Evolutionary conservation across 1,140 invertebrate genomes (phyloP).

Genomic region (Leptestheria dahalacensis): DNA sequence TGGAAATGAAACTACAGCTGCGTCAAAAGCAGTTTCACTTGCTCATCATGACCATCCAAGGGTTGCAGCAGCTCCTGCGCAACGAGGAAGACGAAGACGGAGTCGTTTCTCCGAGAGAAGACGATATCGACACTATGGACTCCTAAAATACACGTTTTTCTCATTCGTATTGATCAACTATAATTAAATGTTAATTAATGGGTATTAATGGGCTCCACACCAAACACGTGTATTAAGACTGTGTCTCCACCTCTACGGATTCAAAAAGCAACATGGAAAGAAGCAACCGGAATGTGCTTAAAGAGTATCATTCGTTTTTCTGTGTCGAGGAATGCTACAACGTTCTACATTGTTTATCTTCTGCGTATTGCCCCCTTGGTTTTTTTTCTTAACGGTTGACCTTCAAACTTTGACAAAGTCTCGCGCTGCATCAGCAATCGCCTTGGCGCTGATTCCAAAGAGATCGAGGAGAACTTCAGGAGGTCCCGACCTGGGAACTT

Average conservation of each 20-base stretch:
- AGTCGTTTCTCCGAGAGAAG: not conserved
- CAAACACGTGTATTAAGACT: not conserved
- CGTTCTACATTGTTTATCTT: not conserved
- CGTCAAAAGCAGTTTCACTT: conserved; percentile 77
- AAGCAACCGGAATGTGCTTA: conserved; percentile 7
- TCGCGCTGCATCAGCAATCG: conserved; percentile 55
- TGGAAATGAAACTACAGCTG: conserved; percentile 61
- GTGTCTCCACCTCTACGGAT: not conserved
- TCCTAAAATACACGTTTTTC: not conserved
- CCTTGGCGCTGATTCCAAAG: conserved; percentile 72
- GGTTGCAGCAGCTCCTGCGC: conserved; percentile 47
- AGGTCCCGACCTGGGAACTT: conserved; percentile 81
- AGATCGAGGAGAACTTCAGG: conserved; percentile 64
- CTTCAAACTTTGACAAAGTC: conserved; percentile 21
- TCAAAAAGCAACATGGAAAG: not conserved
- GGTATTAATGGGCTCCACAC: no score
- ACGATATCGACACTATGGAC: no score
- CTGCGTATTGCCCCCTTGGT: not conserved
- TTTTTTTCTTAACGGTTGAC: not conserved
- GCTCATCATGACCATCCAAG: conserved; percentile 62
- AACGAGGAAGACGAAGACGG: conserved; percentile 36
- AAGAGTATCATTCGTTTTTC: not conserved
- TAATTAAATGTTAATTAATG: not conserved
- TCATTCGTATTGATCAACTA: not conserved
- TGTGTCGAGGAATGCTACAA: conserved; percentile 1